phyloP scores from a whole-genome alignment of 2,888 invertebrate species.

The Caenorhabditis panamensis region DNA sequence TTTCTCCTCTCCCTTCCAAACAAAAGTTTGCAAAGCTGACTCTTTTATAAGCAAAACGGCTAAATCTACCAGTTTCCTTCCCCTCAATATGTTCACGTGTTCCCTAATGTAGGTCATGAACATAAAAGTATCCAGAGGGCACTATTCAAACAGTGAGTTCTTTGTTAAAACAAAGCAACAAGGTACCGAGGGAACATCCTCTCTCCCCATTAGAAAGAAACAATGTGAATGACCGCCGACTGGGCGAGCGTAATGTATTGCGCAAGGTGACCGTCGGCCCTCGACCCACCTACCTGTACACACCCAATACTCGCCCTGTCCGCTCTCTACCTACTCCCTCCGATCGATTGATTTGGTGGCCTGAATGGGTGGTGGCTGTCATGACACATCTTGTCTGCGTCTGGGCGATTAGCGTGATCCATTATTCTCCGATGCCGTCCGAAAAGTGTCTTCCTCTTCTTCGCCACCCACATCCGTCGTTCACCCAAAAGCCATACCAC shows the following conservation, averaged over 20 bases:
- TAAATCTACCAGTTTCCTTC: slow-evolving; percentile 1
- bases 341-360: slow-evolving; percentile 54
- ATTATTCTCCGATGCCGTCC: slow-evolving; percentile 24
- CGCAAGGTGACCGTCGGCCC: slow-evolving; percentile 44
- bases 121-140: background rate
- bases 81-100: background rate
- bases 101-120: background rate
- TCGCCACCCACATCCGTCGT: slow-evolving; percentile 9
- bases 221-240: slow-evolving; percentile 41
- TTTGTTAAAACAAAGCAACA: slow-evolving; percentile 33
- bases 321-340: slow-evolving; percentile 24
- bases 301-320: slow-evolving; percentile 22
- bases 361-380: slow-evolving; percentile 43
- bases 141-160: slow-evolving; percentile 37
- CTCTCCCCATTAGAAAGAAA: slow-evolving; percentile 50
- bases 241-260: slow-evolving; percentile 52
- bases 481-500: slow-evolving; percentile 39
- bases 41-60: background rate
- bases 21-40: background rate
- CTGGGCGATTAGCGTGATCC: slow-evolving; percentile 13
- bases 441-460: slow-evolving; percentile 2
- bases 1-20: background rate
- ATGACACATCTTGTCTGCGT: slow-evolving; percentile 33
- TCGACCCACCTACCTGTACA: slow-evolving; percentile 55
- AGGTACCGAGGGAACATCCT: slow-evolving; percentile 37